Conservation (phyloP, 2,888 invertebrate genomes). For the Dynastes tityus region DNA sequence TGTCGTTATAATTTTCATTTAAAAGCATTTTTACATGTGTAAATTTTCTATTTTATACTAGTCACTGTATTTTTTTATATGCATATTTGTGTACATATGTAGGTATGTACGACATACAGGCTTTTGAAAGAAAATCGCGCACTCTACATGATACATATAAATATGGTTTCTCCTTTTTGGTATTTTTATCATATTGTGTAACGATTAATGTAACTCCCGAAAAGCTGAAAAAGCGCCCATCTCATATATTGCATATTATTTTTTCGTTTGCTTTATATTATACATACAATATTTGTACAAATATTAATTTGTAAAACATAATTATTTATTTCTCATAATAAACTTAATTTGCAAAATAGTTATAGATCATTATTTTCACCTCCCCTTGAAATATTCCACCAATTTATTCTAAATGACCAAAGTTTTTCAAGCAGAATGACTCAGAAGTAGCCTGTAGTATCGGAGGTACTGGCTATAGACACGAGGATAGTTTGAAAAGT, state of each 20-base stretch:
- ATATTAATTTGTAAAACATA: conserved; percentile 52
- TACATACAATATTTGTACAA: conserved; percentile 49
- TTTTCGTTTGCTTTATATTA: conserved; percentile 44
- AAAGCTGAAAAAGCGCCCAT: conserved; percentile 21
- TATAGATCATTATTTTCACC: no score
- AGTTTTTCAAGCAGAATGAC: no score
- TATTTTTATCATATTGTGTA: conserved; percentile 24
- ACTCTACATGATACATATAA: conserved; percentile 26
- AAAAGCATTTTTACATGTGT: conserved; percentile 43
- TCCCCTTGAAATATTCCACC: no score
- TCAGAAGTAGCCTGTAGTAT: no score
- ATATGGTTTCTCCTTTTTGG: conserved; percentile 28
- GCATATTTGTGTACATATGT: conserved; percentile 39
- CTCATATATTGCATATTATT: conserved; percentile 38
- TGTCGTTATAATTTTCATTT: conserved; percentile 31
- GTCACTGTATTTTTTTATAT: conserved; percentile 52
- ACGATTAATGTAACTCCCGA: conserved; percentile 16
- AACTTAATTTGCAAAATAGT: conserved; percentile 53
- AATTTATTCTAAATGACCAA: no score
- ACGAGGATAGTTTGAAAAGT: no score
- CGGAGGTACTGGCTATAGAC: no score
- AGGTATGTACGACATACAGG: conserved; percentile 21
- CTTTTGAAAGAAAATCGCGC: conserved; percentile 39
- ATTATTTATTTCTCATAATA: conserved; percentile 57
- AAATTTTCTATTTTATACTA: conserved; percentile 51